phyloP scores from a whole-genome alignment of 2,888 invertebrate species.

The Drosophila sordidula region DNA sequence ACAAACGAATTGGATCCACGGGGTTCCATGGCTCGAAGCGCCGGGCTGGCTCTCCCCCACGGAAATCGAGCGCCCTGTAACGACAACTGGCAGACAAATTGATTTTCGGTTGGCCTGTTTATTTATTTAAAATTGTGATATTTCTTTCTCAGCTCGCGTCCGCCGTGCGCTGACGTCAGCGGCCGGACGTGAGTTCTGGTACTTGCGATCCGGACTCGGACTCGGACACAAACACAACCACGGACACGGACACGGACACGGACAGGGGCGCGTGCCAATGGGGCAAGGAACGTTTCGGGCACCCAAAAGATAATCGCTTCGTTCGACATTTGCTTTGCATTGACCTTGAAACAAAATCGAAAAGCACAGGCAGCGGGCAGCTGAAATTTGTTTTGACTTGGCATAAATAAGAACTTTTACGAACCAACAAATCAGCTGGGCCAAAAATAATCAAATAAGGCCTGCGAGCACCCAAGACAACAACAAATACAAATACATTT shows the following conservation, averaged over 20 bases:
- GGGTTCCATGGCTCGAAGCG: conserved; percentile 3
- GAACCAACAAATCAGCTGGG: conserved; percentile 34
- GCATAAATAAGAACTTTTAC: conserved; percentile 51
- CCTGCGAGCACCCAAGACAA: conserved; percentile 12
- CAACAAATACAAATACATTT: conserved; percentile 24
- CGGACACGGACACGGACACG: conserved; percentile 11
- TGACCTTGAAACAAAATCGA: conserved; percentile 51
- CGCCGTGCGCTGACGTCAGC: conserved; percentile 53
- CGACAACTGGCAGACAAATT: conserved; percentile 52
- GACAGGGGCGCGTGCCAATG: conserved; percentile 53
- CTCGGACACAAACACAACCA: not conserved
- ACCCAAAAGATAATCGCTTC: conserved; percentile 25
- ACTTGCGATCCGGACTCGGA: conserved; percentile 8
- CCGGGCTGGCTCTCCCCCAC: not conserved
- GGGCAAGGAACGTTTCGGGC: conserved; percentile 5
- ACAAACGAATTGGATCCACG: conserved; percentile 38
- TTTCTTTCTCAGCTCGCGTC: conserved; percentile 36
- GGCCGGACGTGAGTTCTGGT: conserved; percentile 32
- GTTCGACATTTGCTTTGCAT: conserved; percentile 23
- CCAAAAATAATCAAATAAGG: conserved; percentile 39
- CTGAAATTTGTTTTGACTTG: conserved; percentile 48
- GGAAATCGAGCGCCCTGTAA: conserved; percentile 11
- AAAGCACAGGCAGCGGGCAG: conserved; percentile 10
- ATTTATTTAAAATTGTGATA: conserved; percentile 52
- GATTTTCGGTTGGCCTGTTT: conserved; percentile 50